Percentiles rank a stretch among this genome's conserved stretches.
Evolutionary conservation across 2,113 vertebrate species (phyloP).

Genomic region (Diglossa brunneiventris): DNA sequence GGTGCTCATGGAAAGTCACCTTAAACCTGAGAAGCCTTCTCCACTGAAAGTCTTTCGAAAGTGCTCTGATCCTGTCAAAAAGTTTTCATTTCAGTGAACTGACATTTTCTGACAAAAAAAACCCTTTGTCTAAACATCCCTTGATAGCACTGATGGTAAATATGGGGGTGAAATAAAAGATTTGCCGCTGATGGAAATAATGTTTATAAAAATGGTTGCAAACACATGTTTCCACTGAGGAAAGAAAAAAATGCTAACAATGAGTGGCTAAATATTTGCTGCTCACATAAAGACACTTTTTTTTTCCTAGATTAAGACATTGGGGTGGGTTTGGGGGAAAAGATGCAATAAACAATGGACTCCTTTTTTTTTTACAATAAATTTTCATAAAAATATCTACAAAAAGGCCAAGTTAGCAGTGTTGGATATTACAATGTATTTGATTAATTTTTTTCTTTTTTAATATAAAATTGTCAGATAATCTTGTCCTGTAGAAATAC

Average conservation of each 20-base stretch:
- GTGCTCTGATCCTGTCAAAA: background rate
- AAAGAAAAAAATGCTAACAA: constrained; percentile 60
- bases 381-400: constrained; percentile 79
- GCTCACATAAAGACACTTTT: constrained; percentile 45
- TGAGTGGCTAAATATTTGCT: constrained; percentile 62
- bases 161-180: constrained; percentile 29
- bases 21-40: background rate
- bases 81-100: background rate
- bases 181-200: constrained; percentile 24
- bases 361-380: constrained; percentile 44
- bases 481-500: constrained; percentile 96
- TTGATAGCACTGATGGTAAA: background rate
- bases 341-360: constrained; percentile 66
- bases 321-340: constrained; percentile 13
- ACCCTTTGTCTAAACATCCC: background rate
- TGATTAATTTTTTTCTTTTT: constrained; percentile 97
- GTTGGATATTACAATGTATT: constrained; percentile 91
- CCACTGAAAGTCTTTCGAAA: background rate
- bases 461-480: constrained; percentile 98
- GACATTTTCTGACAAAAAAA: background rate
- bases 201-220: constrained; percentile 41
- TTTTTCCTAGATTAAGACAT: constrained; percentile 7
- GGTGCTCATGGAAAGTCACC: background rate
- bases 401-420: constrained; percentile 76
- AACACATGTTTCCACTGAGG: constrained; percentile 56